Evolutionary conservation across 2,888 invertebrate genomes (phyloP), one percentile per base, ranked within the genome.

Genomic region (Drosophila birchii): DNA sequence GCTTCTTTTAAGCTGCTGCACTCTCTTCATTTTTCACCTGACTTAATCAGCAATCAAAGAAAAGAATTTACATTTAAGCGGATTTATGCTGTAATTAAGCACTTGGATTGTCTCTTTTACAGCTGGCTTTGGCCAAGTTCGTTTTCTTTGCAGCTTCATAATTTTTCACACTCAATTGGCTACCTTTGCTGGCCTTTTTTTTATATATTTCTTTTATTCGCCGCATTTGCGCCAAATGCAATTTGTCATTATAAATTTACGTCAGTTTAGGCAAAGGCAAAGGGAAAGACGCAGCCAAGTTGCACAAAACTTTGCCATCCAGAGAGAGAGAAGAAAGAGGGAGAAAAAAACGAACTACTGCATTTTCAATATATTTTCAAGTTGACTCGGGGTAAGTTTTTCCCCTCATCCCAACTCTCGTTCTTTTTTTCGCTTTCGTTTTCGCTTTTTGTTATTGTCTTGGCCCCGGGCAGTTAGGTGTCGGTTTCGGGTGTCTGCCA

Each of bases 171-270:
- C 88, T 80, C 88, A 86, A 84, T 85, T 88, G 88, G 84, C 79
- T 67, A 62, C 66, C 71, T 55, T 43, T 61, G 49, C 36, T 54
- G 73, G 18, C n/a, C 45, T 54, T 60, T 73, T 64, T 68, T 18
- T 54, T 69, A 69, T 47, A 61, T 34, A 56, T 58, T 47, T 47
- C 62, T 60, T 69, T 78, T 57, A 72, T 56, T 66, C 71, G 72
- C 81, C 71, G 80, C 81, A 78, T 75, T 87, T 82, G 74, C 76
- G 70, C 80, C 83, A 87, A 89, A 90, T 87, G 88, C 89, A 87
- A 90, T 90, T 89, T 89, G 90, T 88, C 90, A 88, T 86, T 88
- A 82, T 86, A 90, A 90, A 89, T 90, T 89, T 88, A 89, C 82
- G 86, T 90, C 86, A 88, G 85, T 86, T 89, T 81, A 78, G 74